Conservation (phyloP, 92 coral and sea anemone species). For the Siderastrea siderea region DNA sequence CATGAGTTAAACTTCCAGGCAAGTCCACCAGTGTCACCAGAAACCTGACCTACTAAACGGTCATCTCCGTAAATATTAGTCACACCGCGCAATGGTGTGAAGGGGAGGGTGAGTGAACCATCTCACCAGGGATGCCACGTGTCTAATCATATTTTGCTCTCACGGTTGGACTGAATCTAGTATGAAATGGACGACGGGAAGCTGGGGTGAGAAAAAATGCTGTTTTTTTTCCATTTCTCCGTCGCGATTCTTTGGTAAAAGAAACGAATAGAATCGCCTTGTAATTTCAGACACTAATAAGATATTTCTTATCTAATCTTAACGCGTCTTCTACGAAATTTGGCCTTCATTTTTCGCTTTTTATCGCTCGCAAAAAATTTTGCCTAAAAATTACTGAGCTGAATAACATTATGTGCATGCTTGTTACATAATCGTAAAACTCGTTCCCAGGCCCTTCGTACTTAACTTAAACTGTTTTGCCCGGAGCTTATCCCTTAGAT, state of each 20-base stretch:
- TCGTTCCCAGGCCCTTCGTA: too few relatives aligned
- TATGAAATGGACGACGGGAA: background rate
- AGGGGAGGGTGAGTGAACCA: background rate
- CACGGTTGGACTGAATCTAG: background rate
- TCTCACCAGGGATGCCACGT: constrained; percentile 22
- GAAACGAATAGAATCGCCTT: too few relatives aligned
- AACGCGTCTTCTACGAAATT: too few relatives aligned
- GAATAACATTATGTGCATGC: too few relatives aligned
- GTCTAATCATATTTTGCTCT: background rate
- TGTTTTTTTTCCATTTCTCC: too few relatives aligned
- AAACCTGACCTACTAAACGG: background rate
- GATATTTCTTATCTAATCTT: too few relatives aligned
- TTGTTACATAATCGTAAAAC: too few relatives aligned
- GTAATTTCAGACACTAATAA: too few relatives aligned
- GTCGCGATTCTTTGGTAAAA: too few relatives aligned
- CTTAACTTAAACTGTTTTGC: too few relatives aligned
- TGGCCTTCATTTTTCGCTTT: background rate
- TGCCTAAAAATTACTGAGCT: background rate
- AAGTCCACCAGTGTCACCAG: background rate
- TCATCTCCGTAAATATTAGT: background rate
- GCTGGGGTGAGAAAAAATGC: background rate
- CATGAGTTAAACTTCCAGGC: too few relatives aligned
- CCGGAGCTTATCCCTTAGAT: too few relatives aligned
- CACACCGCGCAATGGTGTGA: background rate
- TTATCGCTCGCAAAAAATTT: background rate